Percentiles rank a stretch among this genome's conserved stretches.
phyloP scores from a whole-genome alignment of 2,113 vertebrate species.

The Phyllopteryx taeniolatus region DNA sequence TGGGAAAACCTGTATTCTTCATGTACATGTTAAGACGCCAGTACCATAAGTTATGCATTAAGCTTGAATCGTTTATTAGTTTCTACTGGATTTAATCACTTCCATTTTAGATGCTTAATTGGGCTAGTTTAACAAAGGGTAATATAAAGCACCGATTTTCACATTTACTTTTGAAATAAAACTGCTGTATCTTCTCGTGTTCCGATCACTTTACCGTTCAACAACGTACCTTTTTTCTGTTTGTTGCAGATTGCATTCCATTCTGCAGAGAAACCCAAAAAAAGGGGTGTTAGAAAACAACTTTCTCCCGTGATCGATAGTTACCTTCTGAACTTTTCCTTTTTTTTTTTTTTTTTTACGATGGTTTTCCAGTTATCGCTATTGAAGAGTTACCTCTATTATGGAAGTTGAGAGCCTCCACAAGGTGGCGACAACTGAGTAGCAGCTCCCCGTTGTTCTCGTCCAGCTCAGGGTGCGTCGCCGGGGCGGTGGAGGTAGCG shows the following conservation, averaged over 20 bases:
- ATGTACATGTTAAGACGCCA: too few species aligned
- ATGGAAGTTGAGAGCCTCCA: conserved; percentile 75
- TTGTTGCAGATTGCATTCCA: conserved; percentile 73
- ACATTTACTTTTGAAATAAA: too few species aligned
- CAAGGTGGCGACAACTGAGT: conserved; percentile 74
- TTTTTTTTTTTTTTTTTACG: too few species aligned
- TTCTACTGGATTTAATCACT: too few species aligned
- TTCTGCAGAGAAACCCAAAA: conserved; percentile 56
- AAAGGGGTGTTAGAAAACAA: not conserved
- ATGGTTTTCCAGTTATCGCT: not conserved
- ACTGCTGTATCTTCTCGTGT: not conserved
- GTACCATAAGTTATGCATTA: too few species aligned
- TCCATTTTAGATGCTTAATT: too few species aligned
- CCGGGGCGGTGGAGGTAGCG: conserved; percentile 17
- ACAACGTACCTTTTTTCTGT: conserved; percentile 73
- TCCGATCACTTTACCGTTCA: not conserved
- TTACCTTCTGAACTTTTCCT: not conserved
- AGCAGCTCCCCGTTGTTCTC: conserved; percentile 69
- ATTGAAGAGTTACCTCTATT: conserved; percentile 58
- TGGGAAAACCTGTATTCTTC: too few species aligned
- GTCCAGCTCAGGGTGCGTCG: conserved; percentile 30
- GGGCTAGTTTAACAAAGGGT: too few species aligned
- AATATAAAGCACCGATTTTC: too few species aligned
- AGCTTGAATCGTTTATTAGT: too few species aligned
- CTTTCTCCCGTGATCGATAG: not conserved